A percentile compares a stretch with the other conserved stretches of the same genome.
Evolutionary conservation across 2,888 invertebrate genomes (phyloP).

Genomic region (Platerodrilus igneus): DNA sequence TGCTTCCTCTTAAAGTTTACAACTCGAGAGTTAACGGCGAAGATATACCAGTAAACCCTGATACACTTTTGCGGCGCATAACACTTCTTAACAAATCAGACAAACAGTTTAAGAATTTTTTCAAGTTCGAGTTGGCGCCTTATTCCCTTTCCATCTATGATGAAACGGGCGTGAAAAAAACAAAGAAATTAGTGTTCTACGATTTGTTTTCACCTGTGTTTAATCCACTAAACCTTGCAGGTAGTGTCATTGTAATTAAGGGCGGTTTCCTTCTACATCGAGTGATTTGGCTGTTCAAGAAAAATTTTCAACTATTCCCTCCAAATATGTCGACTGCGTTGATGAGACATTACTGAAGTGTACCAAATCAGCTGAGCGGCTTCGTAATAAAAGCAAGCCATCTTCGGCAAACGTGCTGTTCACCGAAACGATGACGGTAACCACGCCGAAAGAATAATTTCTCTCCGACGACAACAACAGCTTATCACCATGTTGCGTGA

Average conservation of each 20-base stretch:
- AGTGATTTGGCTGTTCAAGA: neutral
- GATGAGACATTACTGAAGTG: no score
- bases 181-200: conserved; percentile 4
- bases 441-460: neutral
- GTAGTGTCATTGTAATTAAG: neutral
- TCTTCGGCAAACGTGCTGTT: no score
- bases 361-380: no score
- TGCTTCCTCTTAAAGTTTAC: neutral
- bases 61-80: conserved; percentile 4
- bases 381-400: no score
- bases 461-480: conserved; percentile 1
- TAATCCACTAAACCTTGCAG: neutral
- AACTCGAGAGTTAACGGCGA: conserved; percentile 1
- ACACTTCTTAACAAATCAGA: neutral
- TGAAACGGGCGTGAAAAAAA: conserved; percentile 1
- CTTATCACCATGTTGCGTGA: neutral
- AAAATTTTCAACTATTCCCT: neutral
- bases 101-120: neutral
- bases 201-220: neutral
- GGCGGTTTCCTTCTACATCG: neutral
- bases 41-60: conserved; percentile 3
- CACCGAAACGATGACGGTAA: neutral
- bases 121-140: neutral
- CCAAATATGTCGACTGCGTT: neutral
- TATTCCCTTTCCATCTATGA: neutral